Conservation (phyloP, 2,797 vertebrate species). For the Dermochelys coriacea region DNA sequence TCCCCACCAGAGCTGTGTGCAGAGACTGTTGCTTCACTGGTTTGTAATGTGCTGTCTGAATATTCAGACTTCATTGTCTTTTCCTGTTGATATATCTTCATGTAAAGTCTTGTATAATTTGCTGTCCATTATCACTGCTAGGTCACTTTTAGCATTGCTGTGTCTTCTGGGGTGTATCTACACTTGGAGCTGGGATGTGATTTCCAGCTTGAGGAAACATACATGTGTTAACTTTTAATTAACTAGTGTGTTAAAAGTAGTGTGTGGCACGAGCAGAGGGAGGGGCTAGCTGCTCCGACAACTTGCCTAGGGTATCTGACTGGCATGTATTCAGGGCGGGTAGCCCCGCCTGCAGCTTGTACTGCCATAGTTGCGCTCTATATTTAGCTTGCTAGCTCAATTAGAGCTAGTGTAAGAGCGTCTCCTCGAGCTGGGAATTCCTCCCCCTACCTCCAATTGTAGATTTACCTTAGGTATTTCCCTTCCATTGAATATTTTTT, state of each 20-base stretch:
- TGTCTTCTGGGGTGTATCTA: background rate
- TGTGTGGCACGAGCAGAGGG: no score
- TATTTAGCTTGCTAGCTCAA: no score
- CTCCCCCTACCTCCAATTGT: background rate
- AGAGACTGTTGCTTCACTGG: background rate
- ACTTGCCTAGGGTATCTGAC: no score
- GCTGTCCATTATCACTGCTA: conserved; percentile 28
- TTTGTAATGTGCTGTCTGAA: conserved; percentile 28
- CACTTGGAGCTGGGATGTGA: no score
- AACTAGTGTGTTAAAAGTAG: no score
- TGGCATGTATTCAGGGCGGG: no score
- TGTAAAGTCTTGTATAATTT: conserved; percentile 27
- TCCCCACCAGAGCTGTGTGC: background rate
- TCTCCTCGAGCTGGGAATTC: background rate
- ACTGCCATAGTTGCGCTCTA: no score
- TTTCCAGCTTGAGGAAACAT: no score
- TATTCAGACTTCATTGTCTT: conserved; percentile 48
- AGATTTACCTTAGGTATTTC: background rate
- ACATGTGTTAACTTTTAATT: no score
- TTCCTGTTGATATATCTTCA: conserved; percentile 48
- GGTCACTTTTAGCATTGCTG: conserved; percentile 40
- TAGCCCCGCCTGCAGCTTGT: no score
- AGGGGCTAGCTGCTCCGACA: no score
- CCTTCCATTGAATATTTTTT: conserved; percentile 45
- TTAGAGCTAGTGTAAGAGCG: background rate